Evolutionary conservation across 2,797 vertebrate genomes (phyloP).

Genomic region (Apodemus agrarius): DNA sequence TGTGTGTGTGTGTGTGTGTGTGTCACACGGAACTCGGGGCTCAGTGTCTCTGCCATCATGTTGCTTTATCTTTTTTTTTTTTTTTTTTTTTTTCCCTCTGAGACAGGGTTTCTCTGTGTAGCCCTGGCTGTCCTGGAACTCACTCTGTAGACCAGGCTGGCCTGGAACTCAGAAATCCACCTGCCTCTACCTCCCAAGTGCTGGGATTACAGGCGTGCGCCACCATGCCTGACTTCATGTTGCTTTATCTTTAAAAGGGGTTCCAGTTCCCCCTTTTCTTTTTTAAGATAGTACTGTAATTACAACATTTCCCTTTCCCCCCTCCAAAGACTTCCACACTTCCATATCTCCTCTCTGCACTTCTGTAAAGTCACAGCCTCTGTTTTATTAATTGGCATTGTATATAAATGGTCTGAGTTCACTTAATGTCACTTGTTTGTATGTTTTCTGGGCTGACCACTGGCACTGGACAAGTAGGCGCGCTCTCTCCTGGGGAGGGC

Average conservation of each 20-base stretch:
- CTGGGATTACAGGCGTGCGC: no score
- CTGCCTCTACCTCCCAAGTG: no score
- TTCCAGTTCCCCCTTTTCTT: neutral
- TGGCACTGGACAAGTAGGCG: neutral
- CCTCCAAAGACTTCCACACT: neutral
- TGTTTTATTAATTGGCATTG: neutral
- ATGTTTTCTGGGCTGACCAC: neutral
- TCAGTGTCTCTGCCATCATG: neutral
- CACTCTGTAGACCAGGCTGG: no score
- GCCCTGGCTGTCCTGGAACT: no score
- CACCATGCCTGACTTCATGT: no score
- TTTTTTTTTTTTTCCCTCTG: no score
- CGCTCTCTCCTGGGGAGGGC: no score
- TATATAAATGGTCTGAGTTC: neutral
- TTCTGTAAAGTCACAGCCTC: neutral
- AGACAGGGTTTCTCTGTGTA: no score
- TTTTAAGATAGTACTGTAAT: neutral
- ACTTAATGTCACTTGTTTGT: neutral
- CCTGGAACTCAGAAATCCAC: no score
- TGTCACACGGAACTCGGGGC: neutral
- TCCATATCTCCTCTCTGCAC: neutral
- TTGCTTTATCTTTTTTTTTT: conserved; percentile 25
- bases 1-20: no score
- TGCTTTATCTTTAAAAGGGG: conserved; percentile 33
- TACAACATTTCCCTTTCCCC: neutral